These are phyloP conservation scores for Nasonia oneida DNA, from an alignment of 2,888 invertebrate genomes.

Conservation along the genomic window DNA sequence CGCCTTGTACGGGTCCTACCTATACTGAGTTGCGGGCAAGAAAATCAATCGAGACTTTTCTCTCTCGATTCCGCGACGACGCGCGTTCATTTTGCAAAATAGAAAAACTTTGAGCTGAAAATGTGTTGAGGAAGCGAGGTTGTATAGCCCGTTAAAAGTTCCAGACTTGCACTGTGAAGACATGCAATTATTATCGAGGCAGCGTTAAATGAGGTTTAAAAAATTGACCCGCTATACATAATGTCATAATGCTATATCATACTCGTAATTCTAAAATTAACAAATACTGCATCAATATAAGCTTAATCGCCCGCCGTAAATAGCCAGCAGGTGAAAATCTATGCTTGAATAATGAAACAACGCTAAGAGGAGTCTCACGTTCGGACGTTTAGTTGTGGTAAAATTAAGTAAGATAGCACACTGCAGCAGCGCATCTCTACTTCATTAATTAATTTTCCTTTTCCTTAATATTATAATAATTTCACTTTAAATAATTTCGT, in stretches of 20 bases:
- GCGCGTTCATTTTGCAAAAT: not conserved
- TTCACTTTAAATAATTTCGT: not conserved
- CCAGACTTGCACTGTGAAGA: no score
- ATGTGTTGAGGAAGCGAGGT: no score
- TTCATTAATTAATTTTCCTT: slow-evolving; percentile 32
- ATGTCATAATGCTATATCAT: no score
- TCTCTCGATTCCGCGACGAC: not conserved
- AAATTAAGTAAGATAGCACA: not conserved
- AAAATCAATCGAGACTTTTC: slow-evolving; percentile 19
- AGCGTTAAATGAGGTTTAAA: no score
- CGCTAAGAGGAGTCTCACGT: not conserved
- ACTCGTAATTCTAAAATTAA: no score
- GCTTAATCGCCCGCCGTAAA: no score
- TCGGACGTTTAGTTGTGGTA: not conserved
- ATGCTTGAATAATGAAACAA: not conserved
- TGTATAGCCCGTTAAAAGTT: no score
- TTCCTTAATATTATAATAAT: slow-evolving; percentile 31
- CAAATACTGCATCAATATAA: not conserved
- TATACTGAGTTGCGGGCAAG: not conserved
- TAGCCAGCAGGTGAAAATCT: no score
- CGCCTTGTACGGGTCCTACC: not conserved
- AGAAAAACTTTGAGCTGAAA: slow-evolving; percentile 7
- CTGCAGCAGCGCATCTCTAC: not conserved
- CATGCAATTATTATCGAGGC: no score
- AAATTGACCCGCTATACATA: no score